Percentiles rank a stretch among this genome's conserved stretches.
Evolutionary conservation across 1,140 invertebrate genomes (phyloP).

Genomic region (Planococcus citri): DNA sequence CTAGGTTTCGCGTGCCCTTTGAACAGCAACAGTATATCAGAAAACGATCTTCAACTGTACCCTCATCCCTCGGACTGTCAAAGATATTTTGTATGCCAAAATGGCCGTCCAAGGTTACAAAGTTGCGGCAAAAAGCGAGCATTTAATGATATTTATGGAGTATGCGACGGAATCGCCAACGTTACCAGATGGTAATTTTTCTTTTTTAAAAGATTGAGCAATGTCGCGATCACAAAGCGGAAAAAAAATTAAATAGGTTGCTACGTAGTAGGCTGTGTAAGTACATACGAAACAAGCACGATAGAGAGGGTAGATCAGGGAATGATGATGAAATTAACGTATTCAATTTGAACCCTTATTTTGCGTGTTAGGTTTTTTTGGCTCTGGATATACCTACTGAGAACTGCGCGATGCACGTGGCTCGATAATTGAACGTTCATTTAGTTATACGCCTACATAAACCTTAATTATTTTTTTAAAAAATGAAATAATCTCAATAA

Average conservation of each 20-base stretch:
- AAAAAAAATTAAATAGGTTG: too few relatives aligned
- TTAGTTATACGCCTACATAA: not conserved
- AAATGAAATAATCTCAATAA: not conserved
- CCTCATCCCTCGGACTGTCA: constrained; percentile 56
- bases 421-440: not conserved
- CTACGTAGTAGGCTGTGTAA: too few relatives aligned
- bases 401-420: not conserved
- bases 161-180: constrained; percentile 63
- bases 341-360: not conserved
- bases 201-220: not conserved
- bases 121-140: constrained; percentile 63
- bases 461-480: not conserved
- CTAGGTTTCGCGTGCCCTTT: constrained; percentile 53
- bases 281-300: too few relatives aligned
- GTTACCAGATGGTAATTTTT: constrained; percentile 49
- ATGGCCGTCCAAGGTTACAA: constrained; percentile 52
- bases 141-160: constrained; percentile 60
- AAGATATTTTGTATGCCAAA: constrained; percentile 68
- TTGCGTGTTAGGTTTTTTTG: not conserved
- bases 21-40: constrained; percentile 22
- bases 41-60: constrained; percentile 37
- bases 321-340: constrained; percentile 3
- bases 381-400: too few relatives aligned
- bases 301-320: not conserved
- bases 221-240: not conserved